Evolutionary conservation across 2,113 vertebrate species (phyloP), one percentile per base, ranked within the genome.

Genomic region (Centropus unirufus): DNA sequence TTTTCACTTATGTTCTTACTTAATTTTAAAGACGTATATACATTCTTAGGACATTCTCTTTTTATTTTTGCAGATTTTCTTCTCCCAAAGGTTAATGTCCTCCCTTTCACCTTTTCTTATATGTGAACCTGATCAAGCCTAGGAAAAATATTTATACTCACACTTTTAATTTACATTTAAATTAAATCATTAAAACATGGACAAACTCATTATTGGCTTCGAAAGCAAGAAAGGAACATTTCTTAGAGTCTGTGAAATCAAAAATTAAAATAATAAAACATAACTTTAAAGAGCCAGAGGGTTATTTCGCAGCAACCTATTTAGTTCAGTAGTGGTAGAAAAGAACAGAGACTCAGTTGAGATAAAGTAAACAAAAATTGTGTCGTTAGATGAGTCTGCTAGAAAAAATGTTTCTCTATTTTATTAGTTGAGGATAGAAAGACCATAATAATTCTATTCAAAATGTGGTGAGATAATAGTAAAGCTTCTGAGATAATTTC

Each of bases 81-180:
- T 84, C n/a, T 39, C 30, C 5, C 16, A 51, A 72, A n/a, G 8
- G 42, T 52, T 11, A 73, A 64, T 6, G 26, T 10, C 21, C 3
- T 52, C 11, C 10, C 4, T 82, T 87, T 84, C 21, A 73, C 12
- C 51, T 91, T 70, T 75, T 91, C 15, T 80, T 83, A 20, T 30
- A 70, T 59, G 19, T 46, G 9, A 54, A 40, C 12, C 68, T 66
- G 16, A 72, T 64, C 39, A 24, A 3, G 11, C 8, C 21, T n/a
- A 72, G 27, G 19, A 68, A 82, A 92, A 84, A 36, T 30, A 55
- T 70, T 69, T 89, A 55, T 55, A 23, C 6, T 55, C 9, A 73
- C 62, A 63, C 24, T 83, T 93, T 90, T 83, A 2, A 90, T 96
- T 96, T 96, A 46, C 79, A 86, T 95, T 86, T 96, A 88, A 90